A percentile compares a stretch with the other conserved stretches of the same genome.
Conservation (phyloP, 2,888 invertebrate genomes). For the Caenorhabditis wallacei region DNA sequence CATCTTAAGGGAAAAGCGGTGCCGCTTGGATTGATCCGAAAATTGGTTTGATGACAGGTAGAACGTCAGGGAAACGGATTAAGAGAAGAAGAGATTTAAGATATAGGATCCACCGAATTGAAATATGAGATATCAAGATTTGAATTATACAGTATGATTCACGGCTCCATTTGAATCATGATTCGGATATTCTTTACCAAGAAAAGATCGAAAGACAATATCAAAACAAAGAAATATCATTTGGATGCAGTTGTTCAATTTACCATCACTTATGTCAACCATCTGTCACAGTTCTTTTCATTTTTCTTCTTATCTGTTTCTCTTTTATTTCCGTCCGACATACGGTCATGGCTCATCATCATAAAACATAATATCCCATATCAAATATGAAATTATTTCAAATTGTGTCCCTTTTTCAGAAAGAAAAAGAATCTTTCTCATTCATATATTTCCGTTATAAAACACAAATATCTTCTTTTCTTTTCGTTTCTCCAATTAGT, state of each 20-base stretch:
- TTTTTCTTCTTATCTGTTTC: constrained; percentile 8
- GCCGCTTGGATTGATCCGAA: constrained; percentile 36
- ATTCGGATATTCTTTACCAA: not conserved
- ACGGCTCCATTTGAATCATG: too few relatives aligned
- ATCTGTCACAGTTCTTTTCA: constrained; percentile 25
- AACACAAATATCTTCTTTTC: not conserved
- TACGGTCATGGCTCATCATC: constrained; percentile 24
- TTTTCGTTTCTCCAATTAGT: constrained; percentile 38
- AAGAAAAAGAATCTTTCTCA: not conserved
- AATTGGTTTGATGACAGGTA: constrained; percentile 27
- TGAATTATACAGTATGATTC: too few relatives aligned
- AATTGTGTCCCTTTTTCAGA: not conserved
- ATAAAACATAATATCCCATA: not conserved
- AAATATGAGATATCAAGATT: constrained; percentile 1
- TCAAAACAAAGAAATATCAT: constrained; percentile 2
- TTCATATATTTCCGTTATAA: not conserved
- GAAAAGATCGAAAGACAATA: not conserved
- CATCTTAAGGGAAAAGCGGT: not conserved
- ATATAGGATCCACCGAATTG: not conserved
- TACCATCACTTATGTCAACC: constrained; percentile 6
- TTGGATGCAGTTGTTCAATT: not conserved
- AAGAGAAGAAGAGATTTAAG: not conserved
- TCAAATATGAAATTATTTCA: not conserved
- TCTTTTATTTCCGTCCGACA: constrained; percentile 32
- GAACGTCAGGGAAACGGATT: constrained; percentile 3